Conservation (phyloP, 2,888 invertebrate species). For the Willowsia nigromaculata region DNA sequence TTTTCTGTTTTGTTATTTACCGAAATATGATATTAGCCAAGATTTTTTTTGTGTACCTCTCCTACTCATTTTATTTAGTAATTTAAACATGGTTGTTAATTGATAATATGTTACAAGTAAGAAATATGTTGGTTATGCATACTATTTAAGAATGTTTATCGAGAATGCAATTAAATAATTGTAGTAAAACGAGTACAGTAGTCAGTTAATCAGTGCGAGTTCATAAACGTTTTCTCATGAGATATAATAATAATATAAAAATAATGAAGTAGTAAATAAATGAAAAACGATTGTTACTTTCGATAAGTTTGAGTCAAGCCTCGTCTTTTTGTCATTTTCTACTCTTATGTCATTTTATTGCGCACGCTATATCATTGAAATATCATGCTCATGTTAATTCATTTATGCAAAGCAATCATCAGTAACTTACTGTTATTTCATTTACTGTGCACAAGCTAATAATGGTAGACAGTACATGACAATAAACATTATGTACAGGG, state of each 20-base stretch:
- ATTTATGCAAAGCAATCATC: not conserved
- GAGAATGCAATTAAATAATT: conserved; percentile 69
- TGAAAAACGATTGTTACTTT: conserved; percentile 47
- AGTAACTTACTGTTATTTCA: not conserved
- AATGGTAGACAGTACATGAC: not conserved
- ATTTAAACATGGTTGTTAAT: conserved; percentile 48
- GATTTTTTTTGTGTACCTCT: conserved; percentile 29
- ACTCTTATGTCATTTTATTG: not conserved
- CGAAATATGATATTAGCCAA: conserved; percentile 8
- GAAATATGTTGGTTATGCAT: not conserved
- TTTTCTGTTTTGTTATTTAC: conserved; percentile 41
- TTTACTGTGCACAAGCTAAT: not conserved
- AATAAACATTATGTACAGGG: too few species aligned
- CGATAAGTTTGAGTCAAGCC: conserved; percentile 19
- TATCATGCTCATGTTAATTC: not conserved
- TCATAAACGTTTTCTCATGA: conserved; percentile 44
- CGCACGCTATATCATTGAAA: not conserved
- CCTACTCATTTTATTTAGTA: conserved; percentile 18
- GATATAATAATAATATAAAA: too few species aligned
- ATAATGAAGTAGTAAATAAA: conserved; percentile 33
- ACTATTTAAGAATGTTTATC: conserved; percentile 57
- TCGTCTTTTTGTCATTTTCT: conserved; percentile 36
- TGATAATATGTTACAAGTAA: conserved; percentile 6
- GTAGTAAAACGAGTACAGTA: conserved; percentile 54
- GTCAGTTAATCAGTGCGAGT: conserved; percentile 57